Conservation (phyloP, 2,113 vertebrate species). For the Edolisoma coerulescens region DNA sequence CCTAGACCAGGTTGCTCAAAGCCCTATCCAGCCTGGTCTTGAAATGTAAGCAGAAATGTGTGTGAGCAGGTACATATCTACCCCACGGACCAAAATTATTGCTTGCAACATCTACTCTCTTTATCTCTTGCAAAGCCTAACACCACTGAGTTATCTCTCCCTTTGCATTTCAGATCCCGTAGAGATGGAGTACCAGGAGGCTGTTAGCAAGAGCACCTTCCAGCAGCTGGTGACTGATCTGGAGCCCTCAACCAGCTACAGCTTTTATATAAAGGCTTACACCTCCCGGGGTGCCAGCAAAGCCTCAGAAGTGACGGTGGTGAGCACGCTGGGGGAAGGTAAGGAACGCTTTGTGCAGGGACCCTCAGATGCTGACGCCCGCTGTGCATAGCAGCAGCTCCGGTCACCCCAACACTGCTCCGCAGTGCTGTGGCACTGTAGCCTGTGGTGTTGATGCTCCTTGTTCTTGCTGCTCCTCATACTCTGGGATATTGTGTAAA, state of each 20-base stretch:
- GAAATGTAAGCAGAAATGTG: not conserved
- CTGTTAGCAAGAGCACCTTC: constrained; percentile 92
- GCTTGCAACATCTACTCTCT: not conserved
- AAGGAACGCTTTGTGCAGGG: constrained; percentile 23
- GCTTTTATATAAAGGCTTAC: constrained; percentile 97
- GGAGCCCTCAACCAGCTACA: constrained; percentile 93
- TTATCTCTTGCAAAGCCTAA: not conserved
- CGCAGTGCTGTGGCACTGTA: accelerated
- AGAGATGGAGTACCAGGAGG: constrained; percentile 96
- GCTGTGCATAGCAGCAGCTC: not conserved
- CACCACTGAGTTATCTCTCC: not conserved
- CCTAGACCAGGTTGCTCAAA: not conserved
- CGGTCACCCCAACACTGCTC: not conserved
- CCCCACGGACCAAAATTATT: not conserved
- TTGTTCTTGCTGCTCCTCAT: not conserved
- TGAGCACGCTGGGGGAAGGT: constrained; percentile 94
- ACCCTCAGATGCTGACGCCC: not conserved
- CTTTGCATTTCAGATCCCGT: constrained; percentile 77
- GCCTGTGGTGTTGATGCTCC: not conserved
- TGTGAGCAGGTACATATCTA: not conserved
- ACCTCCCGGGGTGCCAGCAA: constrained; percentile 94
- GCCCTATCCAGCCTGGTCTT: not conserved
- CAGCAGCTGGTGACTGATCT: constrained; percentile 92
- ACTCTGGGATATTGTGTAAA: not conserved
- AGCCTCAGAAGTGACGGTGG: constrained; percentile 80